Conservation (phyloP, 2,113 vertebrate genomes). For the Promerops cafer region DNA sequence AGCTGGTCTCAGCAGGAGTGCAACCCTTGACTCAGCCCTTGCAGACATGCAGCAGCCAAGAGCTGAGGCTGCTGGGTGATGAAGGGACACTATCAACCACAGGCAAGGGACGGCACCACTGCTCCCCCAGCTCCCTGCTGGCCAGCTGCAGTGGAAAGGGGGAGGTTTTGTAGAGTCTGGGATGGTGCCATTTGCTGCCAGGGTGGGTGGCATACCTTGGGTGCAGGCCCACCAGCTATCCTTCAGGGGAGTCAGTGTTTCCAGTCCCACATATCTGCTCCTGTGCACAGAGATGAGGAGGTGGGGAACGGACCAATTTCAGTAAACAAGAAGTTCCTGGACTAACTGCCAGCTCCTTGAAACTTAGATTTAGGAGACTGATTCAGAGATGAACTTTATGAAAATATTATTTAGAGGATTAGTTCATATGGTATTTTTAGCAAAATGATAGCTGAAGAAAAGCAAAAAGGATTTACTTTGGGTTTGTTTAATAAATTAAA, state of each 20-base stretch:
- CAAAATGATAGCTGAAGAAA: not conserved
- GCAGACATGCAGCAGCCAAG: not conserved
- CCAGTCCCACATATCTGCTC: not conserved
- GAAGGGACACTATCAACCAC: not conserved
- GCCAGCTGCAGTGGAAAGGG: not conserved
- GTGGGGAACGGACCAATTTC: not conserved
- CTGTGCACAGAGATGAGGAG: not conserved
- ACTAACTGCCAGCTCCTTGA: not conserved
- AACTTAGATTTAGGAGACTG: not conserved
- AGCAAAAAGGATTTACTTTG: not conserved
- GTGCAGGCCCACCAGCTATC: not conserved
- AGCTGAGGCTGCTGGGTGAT: not conserved
- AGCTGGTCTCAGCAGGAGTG: not conserved
- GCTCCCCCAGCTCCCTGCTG: not conserved
- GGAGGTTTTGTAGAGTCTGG: not conserved
- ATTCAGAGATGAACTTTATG: not conserved
- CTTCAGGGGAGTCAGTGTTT: not conserved
- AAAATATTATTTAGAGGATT: not conserved
- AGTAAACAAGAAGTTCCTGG: not conserved
- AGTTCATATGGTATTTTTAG: slow-evolving; percentile 11
- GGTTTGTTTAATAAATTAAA: slow-evolving; percentile 12
- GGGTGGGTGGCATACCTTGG: not conserved
- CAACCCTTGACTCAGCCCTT: not conserved
- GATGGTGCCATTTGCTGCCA: not conserved
- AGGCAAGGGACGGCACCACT: fast-evolving